Base-by-base conservation (phyloP, 2,797 vertebrate species). In the Phrynocephalus forsythii region DNA sequence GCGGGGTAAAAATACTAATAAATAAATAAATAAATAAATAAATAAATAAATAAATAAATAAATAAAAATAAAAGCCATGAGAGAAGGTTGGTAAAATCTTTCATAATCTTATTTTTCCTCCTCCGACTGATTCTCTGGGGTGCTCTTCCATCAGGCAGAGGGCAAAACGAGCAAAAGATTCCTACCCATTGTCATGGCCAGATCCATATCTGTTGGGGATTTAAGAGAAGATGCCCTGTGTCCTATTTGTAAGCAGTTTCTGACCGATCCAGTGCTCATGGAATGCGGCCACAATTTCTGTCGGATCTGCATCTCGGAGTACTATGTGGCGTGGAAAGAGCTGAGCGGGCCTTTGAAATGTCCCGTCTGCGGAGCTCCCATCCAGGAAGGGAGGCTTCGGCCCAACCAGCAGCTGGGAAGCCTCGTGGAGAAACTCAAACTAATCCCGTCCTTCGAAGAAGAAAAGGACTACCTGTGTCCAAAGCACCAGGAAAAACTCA, bases 351-450 rank as follows among this genome's bases (percentile, higher is more conserved):
- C 60, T 22, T 76, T 85, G 26, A 18, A 6, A 9, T 91, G 88
- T 18, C 90, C 95, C 0, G 87, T 48, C 1, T 96, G 95, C 81
- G n/a, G 69, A 9, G 87, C 92, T 2, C 50, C 89, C 6, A 94
- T 94, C 0, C 88, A 91, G 18, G 82, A 76, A 52, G 83, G 50
- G 0, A 79, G 66, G 9, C 86, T 96, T 1, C 82, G 92, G 3
- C 93, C 94, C 24, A 95, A 95, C 87, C 86, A 91, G 1, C 91
- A 95, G 79, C 85, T 96, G 91, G 91, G 92, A 0, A 73, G 82
- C 3, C 52, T 94, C 3, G 89, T 95, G 3, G 78, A 89, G 6
- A 33, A 92, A 0, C 88, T 92, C 5, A 84, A 88, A 16, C 72
- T 84, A 2, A 30, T 94, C 22, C 91, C 83, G 24, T 4, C n/a